phyloP scores from a whole-genome alignment of 2,888 invertebrate species.

The Blastobasis adustella region DNA sequence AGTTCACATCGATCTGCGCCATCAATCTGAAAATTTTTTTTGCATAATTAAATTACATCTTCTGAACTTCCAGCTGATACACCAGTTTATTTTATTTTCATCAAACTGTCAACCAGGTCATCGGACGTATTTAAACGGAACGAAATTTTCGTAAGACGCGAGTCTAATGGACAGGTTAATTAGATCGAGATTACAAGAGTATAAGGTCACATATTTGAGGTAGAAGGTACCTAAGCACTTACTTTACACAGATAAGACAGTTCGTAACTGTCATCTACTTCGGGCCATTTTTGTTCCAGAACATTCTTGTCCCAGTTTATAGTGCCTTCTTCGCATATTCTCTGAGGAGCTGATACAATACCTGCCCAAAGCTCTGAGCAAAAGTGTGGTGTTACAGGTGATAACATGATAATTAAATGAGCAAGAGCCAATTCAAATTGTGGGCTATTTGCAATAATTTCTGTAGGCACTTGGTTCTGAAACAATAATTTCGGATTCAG shows the following conservation, averaged over 20 bases:
- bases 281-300: slow-evolving; percentile 86
- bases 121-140: too few species aligned
- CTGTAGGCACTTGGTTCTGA: slow-evolving; percentile 76
- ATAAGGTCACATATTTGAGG: background rate
- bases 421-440: slow-evolving; percentile 88
- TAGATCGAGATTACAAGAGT: background rate
- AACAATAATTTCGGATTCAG: slow-evolving; percentile 16
- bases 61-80: too few species aligned
- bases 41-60: background rate
- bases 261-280: slow-evolving; percentile 80
- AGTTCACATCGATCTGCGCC: slow-evolving; percentile 58
- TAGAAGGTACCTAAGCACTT: slow-evolving; percentile 37
- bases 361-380: slow-evolving; percentile 93
- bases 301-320: slow-evolving; percentile 82
- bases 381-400: slow-evolving; percentile 94
- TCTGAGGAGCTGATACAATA: slow-evolving; percentile 78
- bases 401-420: slow-evolving; percentile 86
- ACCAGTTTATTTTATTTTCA: too few species aligned
- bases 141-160: too few species aligned
- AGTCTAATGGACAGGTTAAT: too few species aligned
- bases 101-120: too few species aligned
- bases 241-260: slow-evolving; percentile 80
- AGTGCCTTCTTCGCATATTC: slow-evolving; percentile 52
- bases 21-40: slow-evolving; percentile 47
- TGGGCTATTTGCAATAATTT: slow-evolving; percentile 76